phyloP scores from a whole-genome alignment of 2,113 vertebrate genomes.

The Potamarius usumacintae region DNA sequence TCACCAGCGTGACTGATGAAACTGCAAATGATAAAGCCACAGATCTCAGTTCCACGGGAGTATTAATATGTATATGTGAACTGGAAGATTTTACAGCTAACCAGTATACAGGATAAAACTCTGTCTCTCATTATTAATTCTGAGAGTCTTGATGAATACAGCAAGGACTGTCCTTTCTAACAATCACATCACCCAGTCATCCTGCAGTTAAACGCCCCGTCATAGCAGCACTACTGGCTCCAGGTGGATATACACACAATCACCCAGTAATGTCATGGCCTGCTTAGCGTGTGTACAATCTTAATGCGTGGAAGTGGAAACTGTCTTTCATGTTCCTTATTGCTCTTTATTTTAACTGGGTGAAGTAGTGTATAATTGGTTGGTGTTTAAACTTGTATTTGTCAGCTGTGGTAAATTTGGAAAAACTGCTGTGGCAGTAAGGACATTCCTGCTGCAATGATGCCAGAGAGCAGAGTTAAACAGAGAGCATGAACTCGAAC shows the following conservation, averaged over 20 bases:
- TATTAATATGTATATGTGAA: not conserved
- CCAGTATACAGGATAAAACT: not conserved
- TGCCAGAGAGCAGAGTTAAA: not conserved
- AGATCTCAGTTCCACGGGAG: not conserved
- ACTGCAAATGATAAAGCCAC: not conserved
- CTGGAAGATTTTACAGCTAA: not conserved
- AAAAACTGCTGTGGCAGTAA: not conserved
- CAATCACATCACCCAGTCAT: not conserved
- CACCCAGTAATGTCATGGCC: not conserved
- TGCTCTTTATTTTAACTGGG: slow-evolving; percentile 7
- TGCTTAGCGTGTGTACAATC: not conserved
- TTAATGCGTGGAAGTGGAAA: not conserved
- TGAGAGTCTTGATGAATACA: not conserved
- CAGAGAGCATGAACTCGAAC: slow-evolving; percentile 25
- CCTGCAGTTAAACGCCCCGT: not conserved
- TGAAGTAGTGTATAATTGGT: not conserved
- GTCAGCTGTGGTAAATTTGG: not conserved
- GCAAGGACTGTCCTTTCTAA: not conserved
- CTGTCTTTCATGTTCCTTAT: not conserved
- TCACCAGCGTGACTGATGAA: not conserved
- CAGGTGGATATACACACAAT: slow-evolving; percentile 1
- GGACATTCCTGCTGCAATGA: not conserved
- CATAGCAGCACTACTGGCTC: not conserved
- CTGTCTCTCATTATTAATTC: not conserved
- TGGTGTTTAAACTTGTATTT: not conserved